Base-by-base conservation (phyloP, 1,140 invertebrate species). In the Berghia stephanieae region DNA sequence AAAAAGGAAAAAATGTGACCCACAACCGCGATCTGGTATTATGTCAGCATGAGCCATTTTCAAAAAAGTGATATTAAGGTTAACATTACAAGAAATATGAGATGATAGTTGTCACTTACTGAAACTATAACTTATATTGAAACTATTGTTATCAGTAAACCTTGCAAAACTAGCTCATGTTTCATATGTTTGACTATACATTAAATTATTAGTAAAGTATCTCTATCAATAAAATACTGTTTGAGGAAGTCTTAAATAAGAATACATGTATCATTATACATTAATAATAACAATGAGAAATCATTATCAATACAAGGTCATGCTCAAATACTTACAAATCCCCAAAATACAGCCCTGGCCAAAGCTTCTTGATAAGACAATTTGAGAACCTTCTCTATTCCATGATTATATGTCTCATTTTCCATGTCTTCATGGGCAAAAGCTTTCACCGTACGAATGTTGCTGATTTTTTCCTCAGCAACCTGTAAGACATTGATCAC, bases 401-500 rank as follows among this genome's bases (percentile, higher is more conserved):
- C 93, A 1, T 88, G 81, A 66, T 90, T 90, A 84, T 97, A 99
- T 0, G 89, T 86, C 31, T 91, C 81, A 36, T 93, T 92, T 91
- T 99, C 97, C 79, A 92, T 92, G 3, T 91, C 81, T 87, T 99
- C 97, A 84, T 96, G 94, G 3, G 94, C 95, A 88, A 99, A 98
- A 2, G 94, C 93, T 90, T 97, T 94, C 0, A 99, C 97, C 4
- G 97, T 98, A 83, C 96, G 92, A 78, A 99, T 95, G 86, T 98
- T 98, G 36, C 94, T 93, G 57, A 99, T 94, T 82, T 94, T 94
- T 86, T 99, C 97, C 90, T 99, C 96, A 0, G 96, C 96, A 24
- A 92, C 86, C 89, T 92, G 69, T 43, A 86, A 80, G 46, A 60
- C 46, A 67, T 70, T 31, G 8, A n/a, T 36, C 27, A 38, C 6